Percentiles rank a stretch among this genome's conserved stretches.
Conservation (phyloP, 2,797 vertebrate species). For the Argentina silus region DNA sequence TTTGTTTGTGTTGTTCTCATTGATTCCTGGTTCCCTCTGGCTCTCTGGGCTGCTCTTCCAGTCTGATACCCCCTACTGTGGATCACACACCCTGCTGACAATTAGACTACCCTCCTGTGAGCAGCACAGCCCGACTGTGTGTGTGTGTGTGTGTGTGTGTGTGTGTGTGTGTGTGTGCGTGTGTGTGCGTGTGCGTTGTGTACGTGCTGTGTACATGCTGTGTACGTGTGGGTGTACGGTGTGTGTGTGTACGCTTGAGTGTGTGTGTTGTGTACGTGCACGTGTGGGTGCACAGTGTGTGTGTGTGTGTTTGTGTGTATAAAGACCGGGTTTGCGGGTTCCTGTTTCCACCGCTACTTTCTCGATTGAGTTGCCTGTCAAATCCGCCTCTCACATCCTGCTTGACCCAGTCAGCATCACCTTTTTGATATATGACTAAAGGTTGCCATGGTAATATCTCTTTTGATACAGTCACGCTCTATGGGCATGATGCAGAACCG, state of each 20-base stretch:
- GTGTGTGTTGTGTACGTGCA: not conserved
- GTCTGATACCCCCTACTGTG: constrained; percentile 52
- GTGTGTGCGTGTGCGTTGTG: not conserved
- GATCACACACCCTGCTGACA: constrained; percentile 54
- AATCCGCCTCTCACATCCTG: constrained; percentile 21
- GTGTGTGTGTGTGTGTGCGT: not conserved
- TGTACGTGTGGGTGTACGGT: constrained; percentile 1
- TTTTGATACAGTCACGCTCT: constrained; percentile 6
- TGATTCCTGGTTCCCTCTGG: constrained; percentile 55
- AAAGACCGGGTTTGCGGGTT: not conserved
- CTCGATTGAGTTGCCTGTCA: constrained; percentile 12
- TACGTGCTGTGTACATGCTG: constrained; percentile 7
- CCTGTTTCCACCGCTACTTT: not conserved
- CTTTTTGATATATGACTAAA: constrained; percentile 26
- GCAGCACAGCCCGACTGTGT: constrained; percentile 30
- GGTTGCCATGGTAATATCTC: constrained; percentile 30
- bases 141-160: constrained; percentile 5
- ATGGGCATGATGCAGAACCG: not conserved
- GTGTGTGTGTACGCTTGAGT: too few relatives aligned
- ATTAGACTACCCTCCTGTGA: constrained; percentile 49
- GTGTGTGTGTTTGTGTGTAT: not conserved
- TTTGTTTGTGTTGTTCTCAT: constrained; percentile 51
- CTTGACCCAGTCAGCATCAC: constrained; percentile 9
- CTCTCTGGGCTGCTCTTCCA: constrained; percentile 44
- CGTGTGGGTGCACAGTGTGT: not conserved